Percentiles rank a stretch among this genome's conserved stretches.
These are phyloP conservation scores for Charanyca ferruginea DNA, from an alignment of 2,888 invertebrate species.

Conservation along the genomic window DNA sequence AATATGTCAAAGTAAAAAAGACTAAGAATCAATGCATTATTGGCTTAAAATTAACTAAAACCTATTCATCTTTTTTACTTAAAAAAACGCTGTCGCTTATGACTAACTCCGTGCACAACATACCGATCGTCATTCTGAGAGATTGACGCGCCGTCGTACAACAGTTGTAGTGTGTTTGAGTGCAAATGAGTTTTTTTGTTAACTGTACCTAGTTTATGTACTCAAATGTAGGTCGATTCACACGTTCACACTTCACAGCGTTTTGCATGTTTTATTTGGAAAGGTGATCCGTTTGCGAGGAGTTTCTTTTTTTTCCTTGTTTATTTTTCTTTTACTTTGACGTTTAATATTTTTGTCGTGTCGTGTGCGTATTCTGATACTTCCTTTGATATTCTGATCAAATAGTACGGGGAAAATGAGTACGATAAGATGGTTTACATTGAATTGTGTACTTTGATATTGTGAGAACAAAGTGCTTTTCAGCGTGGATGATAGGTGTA, in stretches of 20 bases:
- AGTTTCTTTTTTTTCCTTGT: constrained; percentile 8
- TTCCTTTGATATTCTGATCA: constrained; percentile 14
- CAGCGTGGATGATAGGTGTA: background rate
- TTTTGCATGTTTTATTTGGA: constrained; percentile 55
- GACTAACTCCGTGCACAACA: constrained; percentile 66
- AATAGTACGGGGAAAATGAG: background rate
- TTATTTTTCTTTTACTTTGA: constrained; percentile 25
- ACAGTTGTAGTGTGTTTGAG: constrained; percentile 80
- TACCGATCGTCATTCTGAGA: constrained; percentile 79
- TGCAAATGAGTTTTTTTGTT: constrained; percentile 86
- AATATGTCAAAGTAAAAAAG: too few species aligned
- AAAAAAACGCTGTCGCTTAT: constrained; percentile 56
- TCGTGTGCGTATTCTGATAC: background rate
- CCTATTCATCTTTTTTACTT: background rate
- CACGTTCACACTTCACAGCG: constrained; percentile 48
- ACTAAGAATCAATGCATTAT: background rate
- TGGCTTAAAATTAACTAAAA: background rate
- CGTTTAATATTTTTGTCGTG: constrained; percentile 13
- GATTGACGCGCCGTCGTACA: constrained; percentile 80
- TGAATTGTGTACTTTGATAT: background rate
- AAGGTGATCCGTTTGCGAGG: constrained; percentile 40
- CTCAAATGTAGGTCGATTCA: constrained; percentile 59
- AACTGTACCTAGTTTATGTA: constrained; percentile 60
- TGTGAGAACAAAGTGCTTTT: background rate
- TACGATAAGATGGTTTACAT: background rate